Evolutionary conservation across 2,113 vertebrate genomes (phyloP).

Genomic region (Gorsachius goisagi): DNA sequence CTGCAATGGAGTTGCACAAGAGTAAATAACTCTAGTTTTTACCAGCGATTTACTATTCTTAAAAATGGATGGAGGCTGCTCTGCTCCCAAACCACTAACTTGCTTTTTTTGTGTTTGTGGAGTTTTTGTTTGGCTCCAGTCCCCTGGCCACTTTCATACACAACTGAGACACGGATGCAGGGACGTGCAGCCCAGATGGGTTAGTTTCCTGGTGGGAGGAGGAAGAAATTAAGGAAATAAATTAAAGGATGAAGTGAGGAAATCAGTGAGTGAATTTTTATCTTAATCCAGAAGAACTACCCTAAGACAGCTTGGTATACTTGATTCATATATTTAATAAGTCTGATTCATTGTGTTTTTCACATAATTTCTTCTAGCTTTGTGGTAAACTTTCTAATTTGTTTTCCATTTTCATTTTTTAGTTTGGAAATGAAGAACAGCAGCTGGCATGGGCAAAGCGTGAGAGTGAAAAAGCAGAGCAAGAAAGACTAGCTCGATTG

Average conservation of each 20-base stretch:
- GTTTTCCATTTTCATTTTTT: constrained; percentile 11
- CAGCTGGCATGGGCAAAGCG: constrained; percentile 98
- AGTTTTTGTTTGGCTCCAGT: background rate
- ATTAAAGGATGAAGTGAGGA: background rate
- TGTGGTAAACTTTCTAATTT: background rate
- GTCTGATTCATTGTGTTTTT: background rate
- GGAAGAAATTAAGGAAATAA: background rate
- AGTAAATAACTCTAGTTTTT: background rate
- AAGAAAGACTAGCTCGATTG: constrained; percentile 90
- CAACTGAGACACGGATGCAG: background rate
- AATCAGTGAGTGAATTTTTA: background rate
- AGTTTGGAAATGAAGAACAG: constrained; percentile 98
- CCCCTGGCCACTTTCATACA: background rate
- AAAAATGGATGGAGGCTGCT: background rate
- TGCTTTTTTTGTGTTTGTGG: background rate
- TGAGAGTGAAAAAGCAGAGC: constrained; percentile 93
- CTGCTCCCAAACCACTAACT: background rate
- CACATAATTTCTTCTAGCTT: background rate
- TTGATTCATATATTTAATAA: background rate
- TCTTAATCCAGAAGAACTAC: background rate
- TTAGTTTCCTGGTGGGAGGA: constrained; percentile 2
- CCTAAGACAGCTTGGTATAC: background rate
- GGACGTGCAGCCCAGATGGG: background rate
- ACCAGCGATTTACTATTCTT: background rate
- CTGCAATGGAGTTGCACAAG: background rate